Conservation (phyloP, 2,113 vertebrate species). For the Prietella phreatophila region DNA sequence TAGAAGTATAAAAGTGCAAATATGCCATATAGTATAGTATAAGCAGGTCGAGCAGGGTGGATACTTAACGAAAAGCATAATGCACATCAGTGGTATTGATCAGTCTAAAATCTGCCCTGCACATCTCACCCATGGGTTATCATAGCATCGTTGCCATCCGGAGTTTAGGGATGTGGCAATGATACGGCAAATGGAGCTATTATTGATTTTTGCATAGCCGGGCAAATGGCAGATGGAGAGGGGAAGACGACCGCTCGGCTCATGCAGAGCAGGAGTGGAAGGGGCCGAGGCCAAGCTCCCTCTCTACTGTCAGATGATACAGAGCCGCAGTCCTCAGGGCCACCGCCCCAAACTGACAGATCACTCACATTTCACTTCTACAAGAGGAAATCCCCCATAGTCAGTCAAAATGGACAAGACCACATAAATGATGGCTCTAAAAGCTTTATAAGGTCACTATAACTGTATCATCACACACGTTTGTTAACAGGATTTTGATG, state of each 20-base stretch:
- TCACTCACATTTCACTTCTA: slow-evolving; percentile 46
- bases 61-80: slow-evolving; percentile 56
- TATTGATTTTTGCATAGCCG: slow-evolving; percentile 72
- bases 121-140: slow-evolving; percentile 71
- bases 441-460: slow-evolving; percentile 7
- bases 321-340: slow-evolving; percentile 46
- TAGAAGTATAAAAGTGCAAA: slow-evolving; percentile 26
- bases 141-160: slow-evolving; percentile 76
- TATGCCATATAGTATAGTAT: slow-evolving; percentile 15
- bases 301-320: slow-evolving; percentile 60
- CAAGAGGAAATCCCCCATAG: slow-evolving; percentile 37
- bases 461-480: neutral
- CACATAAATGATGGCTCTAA: slow-evolving; percentile 3
- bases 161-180: slow-evolving; percentile 66
- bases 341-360: slow-evolving; percentile 37
- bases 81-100: slow-evolving; percentile 70
- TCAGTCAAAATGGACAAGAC: neutral
- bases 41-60: slow-evolving; percentile 31
- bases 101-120: slow-evolving; percentile 64
- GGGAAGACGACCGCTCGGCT: slow-evolving; percentile 37
- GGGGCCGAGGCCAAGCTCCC: slow-evolving; percentile 40
- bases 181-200: slow-evolving; percentile 75
- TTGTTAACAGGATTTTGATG: neutral
- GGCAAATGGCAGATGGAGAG: slow-evolving; percentile 55
- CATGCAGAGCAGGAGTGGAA: slow-evolving; percentile 53